Evolutionary conservation across 2,113 vertebrate genomes (phyloP), one percentile per base, ranked within the genome.

Genomic region (Poecile atricapillus): DNA sequence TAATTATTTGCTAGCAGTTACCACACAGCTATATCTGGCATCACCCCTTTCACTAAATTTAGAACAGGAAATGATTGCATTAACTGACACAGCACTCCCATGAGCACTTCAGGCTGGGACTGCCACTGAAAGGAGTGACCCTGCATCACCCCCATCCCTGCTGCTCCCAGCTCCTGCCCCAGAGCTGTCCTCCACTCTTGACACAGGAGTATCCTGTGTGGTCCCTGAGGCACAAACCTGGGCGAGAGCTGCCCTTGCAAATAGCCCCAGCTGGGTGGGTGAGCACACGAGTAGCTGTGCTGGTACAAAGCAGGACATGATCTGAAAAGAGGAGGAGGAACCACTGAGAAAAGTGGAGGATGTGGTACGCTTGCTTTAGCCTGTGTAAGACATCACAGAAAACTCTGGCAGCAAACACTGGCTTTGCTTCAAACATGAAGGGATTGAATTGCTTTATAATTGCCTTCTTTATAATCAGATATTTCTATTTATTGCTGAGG

Each of bases 1-100:
- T 86, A 53, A 33, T 86, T 77, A 77, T 86, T 81, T 83, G 13
- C 76, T 70, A 90, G 89, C 50, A 20, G 89, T 81, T 90, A 90
- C 67, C 76, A 74, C 59, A 37, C 24, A 55, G 75, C 2, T 0
- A 4, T 90, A 74, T 86, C 94, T 86, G 85, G 79, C 76, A 47
- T 92, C 67, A 83, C 71, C 50, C 13, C 39, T 90, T 81, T 56
- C 64, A n/a, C 73, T 95, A 92, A 93, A 90, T 94, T 94, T 90
- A 90, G 90, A 86, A 78, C 50, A 93, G 94, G 86, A 93, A 94
- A 87, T 90, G 43, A 93, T n/a, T 70, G 8, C 35, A 78, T 23
- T 81, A 86, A 89, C 60, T 1, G 47, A 89, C 88, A 88, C 37
- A 77, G 89, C 44, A 47, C 43, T 30, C 76, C 71, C 71, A 88